Conservation (phyloP, 1,140 invertebrate species). For the Drosophila lowei region DNA sequence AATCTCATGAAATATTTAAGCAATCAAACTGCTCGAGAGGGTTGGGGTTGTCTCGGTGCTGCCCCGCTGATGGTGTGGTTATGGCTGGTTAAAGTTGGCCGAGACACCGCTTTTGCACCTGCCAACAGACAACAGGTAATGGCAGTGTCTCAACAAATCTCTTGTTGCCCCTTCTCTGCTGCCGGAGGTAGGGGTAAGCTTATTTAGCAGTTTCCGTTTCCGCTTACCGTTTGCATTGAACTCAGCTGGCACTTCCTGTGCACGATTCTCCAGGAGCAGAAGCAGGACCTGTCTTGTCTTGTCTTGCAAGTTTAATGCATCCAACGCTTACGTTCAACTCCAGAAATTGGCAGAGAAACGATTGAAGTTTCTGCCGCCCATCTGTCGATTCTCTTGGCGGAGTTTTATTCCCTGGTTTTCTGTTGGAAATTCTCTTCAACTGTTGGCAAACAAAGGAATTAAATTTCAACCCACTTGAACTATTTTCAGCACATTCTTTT, state of each 20-base stretch:
- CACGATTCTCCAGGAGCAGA: slow-evolving; percentile 9
- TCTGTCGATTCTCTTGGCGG: slow-evolving; percentile 38
- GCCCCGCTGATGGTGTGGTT: slow-evolving; percentile 58
- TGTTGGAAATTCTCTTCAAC: slow-evolving; percentile 39
- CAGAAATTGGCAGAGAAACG: slow-evolving; percentile 63
- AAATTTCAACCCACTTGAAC: slow-evolving; percentile 51
- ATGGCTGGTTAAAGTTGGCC: slow-evolving; percentile 33
- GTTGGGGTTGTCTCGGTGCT: slow-evolving; percentile 5
- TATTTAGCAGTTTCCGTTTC: slow-evolving; percentile 79
- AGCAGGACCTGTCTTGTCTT: neutral
- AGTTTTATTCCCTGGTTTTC: slow-evolving; percentile 10
- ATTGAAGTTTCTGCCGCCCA: slow-evolving; percentile 19
- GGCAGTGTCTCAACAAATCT: slow-evolving; percentile 3
- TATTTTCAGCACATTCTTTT: slow-evolving; percentile 14
- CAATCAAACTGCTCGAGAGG: slow-evolving; percentile 57
- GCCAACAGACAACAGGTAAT: slow-evolving; percentile 47
- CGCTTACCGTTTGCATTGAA: slow-evolving; percentile 63
- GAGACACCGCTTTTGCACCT: slow-evolving; percentile 66
- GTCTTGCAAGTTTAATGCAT: slow-evolving; percentile 77
- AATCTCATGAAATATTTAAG: slow-evolving; percentile 75
- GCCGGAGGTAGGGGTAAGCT: slow-evolving; percentile 49
- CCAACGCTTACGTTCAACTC: slow-evolving; percentile 72
- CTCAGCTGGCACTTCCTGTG: slow-evolving; percentile 66
- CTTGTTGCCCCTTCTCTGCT: slow-evolving; percentile 7
- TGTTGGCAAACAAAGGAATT: slow-evolving; percentile 56